Evolutionary conservation across 2,797 vertebrate genomes (phyloP).

Genomic region (Halcyon chelicuti): DNA sequence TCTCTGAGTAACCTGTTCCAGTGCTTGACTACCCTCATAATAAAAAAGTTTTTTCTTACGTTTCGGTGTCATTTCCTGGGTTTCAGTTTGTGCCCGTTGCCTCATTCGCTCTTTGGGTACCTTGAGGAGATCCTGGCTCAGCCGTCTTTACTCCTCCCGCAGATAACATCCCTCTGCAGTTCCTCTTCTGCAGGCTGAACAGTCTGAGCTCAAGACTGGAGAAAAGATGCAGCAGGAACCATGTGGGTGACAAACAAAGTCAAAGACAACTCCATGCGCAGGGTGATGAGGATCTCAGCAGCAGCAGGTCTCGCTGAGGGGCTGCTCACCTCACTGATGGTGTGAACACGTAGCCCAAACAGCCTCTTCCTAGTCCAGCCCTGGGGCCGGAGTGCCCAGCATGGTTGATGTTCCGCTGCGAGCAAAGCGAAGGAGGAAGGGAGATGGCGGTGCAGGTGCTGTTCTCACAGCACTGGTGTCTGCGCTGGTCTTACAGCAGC

Average conservation of each 20-base stretch:
- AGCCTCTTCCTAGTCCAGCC: not conserved
- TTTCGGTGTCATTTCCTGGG: not conserved
- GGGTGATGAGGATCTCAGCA: not conserved
- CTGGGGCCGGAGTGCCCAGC: not conserved
- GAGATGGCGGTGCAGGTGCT: accelerated
- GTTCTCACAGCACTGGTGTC: accelerated
- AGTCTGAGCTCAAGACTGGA: not conserved
- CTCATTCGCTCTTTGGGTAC: not conserved
- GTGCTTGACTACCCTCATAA: not conserved
- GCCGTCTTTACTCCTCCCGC: not conserved
- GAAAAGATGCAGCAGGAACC: not conserved
- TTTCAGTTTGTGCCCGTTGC: not conserved
- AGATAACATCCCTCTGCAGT: not conserved
- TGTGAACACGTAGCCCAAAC: not conserved
- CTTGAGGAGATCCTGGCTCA: not conserved
- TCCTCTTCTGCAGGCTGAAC: not conserved
- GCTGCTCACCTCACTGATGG: not conserved
- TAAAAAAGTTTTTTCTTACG: not conserved
- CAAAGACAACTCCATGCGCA: not conserved
- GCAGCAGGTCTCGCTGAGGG: not conserved
- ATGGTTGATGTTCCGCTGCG: accelerated
- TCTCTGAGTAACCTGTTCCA: not conserved
- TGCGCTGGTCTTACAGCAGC: not conserved
- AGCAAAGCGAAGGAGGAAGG: not conserved
- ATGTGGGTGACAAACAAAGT: not conserved